Percentiles rank a stretch among this genome's conserved stretches.
Conservation (phyloP, 2,888 invertebrate species). For the Dryobotodes eremita region DNA sequence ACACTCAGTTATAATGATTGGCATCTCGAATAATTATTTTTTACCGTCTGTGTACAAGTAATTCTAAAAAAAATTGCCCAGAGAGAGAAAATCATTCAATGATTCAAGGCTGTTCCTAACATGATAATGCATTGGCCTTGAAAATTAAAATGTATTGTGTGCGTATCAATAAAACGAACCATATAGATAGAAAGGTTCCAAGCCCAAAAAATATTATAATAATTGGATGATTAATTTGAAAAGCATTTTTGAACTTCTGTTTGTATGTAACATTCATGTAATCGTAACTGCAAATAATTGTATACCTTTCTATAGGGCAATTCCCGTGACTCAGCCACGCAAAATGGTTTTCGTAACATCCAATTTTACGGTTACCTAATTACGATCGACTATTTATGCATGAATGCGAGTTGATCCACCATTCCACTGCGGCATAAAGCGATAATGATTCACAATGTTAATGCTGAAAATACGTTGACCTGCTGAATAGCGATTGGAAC, state of each 20-base stretch:
- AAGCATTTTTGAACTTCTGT: not conserved
- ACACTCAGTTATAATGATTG: conserved; percentile 13
- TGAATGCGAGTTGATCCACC: conserved; percentile 40
- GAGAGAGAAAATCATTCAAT: not conserved
- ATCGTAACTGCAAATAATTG: not conserved
- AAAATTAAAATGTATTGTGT: not conserved
- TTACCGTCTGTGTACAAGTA: no score
- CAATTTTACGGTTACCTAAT: conserved; percentile 49
- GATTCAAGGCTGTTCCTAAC: no score
- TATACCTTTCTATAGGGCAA: conserved; percentile 1
- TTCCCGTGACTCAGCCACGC: conserved; percentile 19
- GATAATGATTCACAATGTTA: conserved; percentile 39
- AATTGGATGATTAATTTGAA: not conserved
- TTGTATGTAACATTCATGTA: not conserved
- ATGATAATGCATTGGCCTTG: not conserved
- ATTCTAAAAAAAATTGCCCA: not conserved
- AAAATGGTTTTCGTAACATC: conserved; percentile 42
- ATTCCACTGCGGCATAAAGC: conserved; percentile 42
- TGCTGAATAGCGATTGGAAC: conserved; percentile 7
- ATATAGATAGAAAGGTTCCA: not conserved
- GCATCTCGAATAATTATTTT: not conserved
- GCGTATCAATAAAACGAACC: no score
- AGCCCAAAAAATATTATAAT: not conserved
- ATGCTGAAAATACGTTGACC: conserved; percentile 50
- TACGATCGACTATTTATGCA: conserved; percentile 47